These are phyloP conservation scores for Choristoneura fumiferana DNA, from an alignment of 1,140 invertebrate genomes.

Conservation along the genomic window DNA sequence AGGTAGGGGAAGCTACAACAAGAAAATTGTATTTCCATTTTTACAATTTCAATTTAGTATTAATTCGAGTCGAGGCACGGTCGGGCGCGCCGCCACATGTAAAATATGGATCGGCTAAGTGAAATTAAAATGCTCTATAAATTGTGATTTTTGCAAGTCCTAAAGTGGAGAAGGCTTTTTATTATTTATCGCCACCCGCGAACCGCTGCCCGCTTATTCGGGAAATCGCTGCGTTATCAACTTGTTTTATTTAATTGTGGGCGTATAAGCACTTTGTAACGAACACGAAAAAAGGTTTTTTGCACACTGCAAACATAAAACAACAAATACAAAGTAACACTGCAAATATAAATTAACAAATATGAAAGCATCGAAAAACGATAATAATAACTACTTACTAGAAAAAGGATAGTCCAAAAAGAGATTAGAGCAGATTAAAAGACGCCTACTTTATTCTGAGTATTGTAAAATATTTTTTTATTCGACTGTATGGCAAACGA, in stretches of 20 bases:
- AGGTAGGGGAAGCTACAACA: constrained; percentile 56
- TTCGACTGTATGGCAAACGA: too few relatives aligned
- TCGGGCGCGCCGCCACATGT: constrained; percentile 72
- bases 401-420: too few relatives aligned
- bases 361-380: too few relatives aligned
- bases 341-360: too few relatives aligned
- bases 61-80: constrained; percentile 70
- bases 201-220: constrained; percentile 62
- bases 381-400: too few relatives aligned
- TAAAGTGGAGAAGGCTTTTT: constrained; percentile 77
- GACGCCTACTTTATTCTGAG: too few relatives aligned
- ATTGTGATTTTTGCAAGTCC: constrained; percentile 78
- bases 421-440: too few relatives aligned
- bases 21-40: constrained; percentile 78
- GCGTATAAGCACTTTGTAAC: too few relatives aligned
- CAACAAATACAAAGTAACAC: too few relatives aligned
- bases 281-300: too few relatives aligned
- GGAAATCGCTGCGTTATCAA: constrained; percentile 68
- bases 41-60: constrained; percentile 79
- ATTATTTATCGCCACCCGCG: constrained; percentile 73
- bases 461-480: too few relatives aligned
- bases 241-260: constrained; percentile 64
- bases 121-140: constrained; percentile 79
- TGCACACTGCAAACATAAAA: too few relatives aligned
- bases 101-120: constrained; percentile 78